These are phyloP conservation scores for Pedicia rivosa DNA, from an alignment of 2,888 invertebrate species.

Conservation along the genomic window DNA sequence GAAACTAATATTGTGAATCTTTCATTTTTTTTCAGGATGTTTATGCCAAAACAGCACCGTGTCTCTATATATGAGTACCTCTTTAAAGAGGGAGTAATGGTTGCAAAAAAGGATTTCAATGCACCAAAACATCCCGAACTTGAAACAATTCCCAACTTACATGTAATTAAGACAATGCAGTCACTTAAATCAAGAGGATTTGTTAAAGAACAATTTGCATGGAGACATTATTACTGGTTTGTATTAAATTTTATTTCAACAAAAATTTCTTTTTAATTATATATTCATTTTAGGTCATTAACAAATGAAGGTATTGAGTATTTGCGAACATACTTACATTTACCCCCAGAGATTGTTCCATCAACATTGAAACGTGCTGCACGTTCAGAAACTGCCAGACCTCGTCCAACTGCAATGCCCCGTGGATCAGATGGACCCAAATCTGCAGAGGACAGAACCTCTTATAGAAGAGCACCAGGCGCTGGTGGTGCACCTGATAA, in stretches of 20 bases:
- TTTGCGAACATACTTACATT: slow-evolving; percentile 83
- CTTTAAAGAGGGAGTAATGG: slow-evolving; percentile 98
- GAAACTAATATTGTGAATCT: not conserved
- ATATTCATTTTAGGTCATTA: slow-evolving; percentile 47
- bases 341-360: slow-evolving; percentile 98
- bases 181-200: slow-evolving; percentile 91
- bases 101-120: slow-evolving; percentile 97
- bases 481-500: slow-evolving; percentile 59
- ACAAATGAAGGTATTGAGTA: slow-evolving; percentile 98
- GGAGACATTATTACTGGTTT: slow-evolving; percentile 98
- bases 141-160: slow-evolving; percentile 87
- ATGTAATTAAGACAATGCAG: slow-evolving; percentile 97
- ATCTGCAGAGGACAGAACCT: slow-evolving; percentile 66
- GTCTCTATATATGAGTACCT: slow-evolving; percentile 94
- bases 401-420: slow-evolving; percentile 51
- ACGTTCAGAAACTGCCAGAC: slow-evolving; percentile 69
- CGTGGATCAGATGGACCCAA: slow-evolving; percentile 53
- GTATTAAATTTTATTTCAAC: slow-evolving; percentile 13
- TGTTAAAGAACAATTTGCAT: slow-evolving; percentile 99
- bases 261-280: not conserved
- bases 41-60: slow-evolving; percentile 99
- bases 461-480: slow-evolving; percentile 65
- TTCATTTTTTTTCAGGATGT: slow-evolving; percentile 58
- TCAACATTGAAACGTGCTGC: slow-evolving; percentile 88
- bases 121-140: slow-evolving; percentile 95